Conservation (phyloP, 2,888 invertebrate species). For the Epistrophe eligans region DNA sequence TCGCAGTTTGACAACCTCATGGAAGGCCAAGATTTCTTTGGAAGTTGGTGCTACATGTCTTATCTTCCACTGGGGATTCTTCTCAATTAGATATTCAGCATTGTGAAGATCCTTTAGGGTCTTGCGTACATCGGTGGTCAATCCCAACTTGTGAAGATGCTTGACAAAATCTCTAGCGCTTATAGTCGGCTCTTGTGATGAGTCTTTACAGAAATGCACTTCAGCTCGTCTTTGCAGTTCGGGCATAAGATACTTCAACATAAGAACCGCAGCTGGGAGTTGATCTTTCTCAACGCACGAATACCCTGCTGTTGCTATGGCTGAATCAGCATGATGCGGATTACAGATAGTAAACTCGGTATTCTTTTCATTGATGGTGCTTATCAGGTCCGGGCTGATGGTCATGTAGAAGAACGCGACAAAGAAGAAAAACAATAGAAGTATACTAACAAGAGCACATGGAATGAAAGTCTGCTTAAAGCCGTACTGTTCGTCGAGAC, state of each 20-base stretch:
- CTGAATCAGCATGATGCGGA: slow-evolving; percentile 84
- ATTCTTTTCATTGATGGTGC: slow-evolving; percentile 82
- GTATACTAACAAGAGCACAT: slow-evolving; percentile 86
- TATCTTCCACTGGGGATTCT: slow-evolving; percentile 90
- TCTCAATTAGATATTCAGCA: slow-evolving; percentile 88
- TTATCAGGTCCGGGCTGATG: slow-evolving; percentile 82
- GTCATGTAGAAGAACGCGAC: slow-evolving; percentile 89
- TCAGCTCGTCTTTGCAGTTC: slow-evolving; percentile 86
- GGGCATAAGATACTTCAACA: slow-evolving; percentile 88
- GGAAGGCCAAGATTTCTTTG: slow-evolving; percentile 81
- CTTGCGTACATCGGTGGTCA: slow-evolving; percentile 52
- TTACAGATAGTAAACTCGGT: slow-evolving; percentile 86
- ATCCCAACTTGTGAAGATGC: slow-evolving; percentile 81
- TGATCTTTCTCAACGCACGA: slow-evolving; percentile 88
- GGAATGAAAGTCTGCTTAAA: slow-evolving; percentile 85
- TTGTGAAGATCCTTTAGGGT: slow-evolving; percentile 85
- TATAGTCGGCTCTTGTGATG: slow-evolving; percentile 85
- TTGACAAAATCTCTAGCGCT: slow-evolving; percentile 87
- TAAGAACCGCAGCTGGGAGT: slow-evolving; percentile 86
- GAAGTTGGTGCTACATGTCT: slow-evolving; percentile 85
- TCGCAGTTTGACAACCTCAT: slow-evolving; percentile 84
- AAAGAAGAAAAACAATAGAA: slow-evolving; percentile 87
- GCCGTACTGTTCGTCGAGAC: slow-evolving; percentile 79
- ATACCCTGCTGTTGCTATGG: slow-evolving; percentile 81
- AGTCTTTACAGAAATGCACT: slow-evolving; percentile 79